phyloP scores from a whole-genome alignment of 2,113 vertebrate genomes.

The Hippocampus comes region DNA sequence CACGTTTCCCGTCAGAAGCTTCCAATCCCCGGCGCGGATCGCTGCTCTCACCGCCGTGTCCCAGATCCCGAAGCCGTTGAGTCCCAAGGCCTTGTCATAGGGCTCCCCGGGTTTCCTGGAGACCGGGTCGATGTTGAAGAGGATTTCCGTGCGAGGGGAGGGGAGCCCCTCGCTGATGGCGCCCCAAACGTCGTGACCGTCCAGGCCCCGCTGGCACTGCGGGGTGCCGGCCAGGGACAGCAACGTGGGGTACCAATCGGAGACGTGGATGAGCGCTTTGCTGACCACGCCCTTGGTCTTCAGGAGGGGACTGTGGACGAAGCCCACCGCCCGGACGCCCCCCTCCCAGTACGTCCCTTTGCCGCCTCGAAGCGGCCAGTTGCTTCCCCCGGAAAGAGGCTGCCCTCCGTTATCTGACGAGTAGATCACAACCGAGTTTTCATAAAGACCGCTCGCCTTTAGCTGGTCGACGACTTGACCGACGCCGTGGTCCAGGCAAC shows the following conservation, averaged over 20 bases:
- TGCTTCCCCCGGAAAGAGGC: constrained; percentile 84
- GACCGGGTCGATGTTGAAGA: constrained; percentile 93
- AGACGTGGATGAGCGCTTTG: constrained; percentile 85
- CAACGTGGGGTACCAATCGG: constrained; percentile 91
- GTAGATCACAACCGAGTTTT: constrained; percentile 86
- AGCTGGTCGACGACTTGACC: constrained; percentile 81
- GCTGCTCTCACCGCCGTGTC: constrained; percentile 89
- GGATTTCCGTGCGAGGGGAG: constrained; percentile 84
- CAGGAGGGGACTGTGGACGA: constrained; percentile 88
- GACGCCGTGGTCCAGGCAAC: constrained; percentile 85
- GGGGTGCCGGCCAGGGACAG: constrained; percentile 79
- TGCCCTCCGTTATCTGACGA: constrained; percentile 91
- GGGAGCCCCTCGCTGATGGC: constrained; percentile 82
- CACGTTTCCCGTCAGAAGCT: constrained; percentile 86
- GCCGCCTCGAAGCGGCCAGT: constrained; percentile 89
- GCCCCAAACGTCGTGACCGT: constrained; percentile 87
- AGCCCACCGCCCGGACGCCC: constrained; percentile 84
- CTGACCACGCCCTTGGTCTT: constrained; percentile 81
- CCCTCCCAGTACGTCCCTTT: constrained; percentile 96
- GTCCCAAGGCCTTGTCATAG: constrained; percentile 74
- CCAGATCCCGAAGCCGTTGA: constrained; percentile 88
- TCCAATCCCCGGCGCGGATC: constrained; percentile 86
- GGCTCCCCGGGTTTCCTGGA: constrained; percentile 85
- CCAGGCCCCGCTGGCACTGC: constrained; percentile 72
- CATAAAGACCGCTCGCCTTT: constrained; percentile 76